Conservation (phyloP, 2,113 vertebrate genomes). For the Arothron firmamentum region DNA sequence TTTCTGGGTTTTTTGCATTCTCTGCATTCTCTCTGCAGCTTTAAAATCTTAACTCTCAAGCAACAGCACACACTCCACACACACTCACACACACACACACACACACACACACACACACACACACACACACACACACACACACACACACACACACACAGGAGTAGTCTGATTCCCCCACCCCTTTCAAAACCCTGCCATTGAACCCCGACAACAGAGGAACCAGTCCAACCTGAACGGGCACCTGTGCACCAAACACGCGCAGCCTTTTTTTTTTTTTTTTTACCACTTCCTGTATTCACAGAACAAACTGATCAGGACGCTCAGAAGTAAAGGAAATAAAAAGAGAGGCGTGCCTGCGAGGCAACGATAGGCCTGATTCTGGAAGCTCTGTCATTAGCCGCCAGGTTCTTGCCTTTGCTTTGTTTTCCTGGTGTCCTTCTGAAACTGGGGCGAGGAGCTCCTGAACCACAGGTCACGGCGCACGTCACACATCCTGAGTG, state of each 20-base stretch:
- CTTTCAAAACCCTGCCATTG: slow-evolving; percentile 4
- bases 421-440: not conserved
- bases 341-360: not conserved
- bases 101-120: slow-evolving; percentile 3
- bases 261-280: too few relatives aligned
- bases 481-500: slow-evolving; percentile 31
- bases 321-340: not conserved
- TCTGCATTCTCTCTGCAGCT: slow-evolving; percentile 3
- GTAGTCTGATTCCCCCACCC: slow-evolving; percentile 20
- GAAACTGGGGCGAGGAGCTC: not conserved
- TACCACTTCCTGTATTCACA: slow-evolving; percentile 38
- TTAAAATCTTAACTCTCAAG: not conserved
- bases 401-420: not conserved
- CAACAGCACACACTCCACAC: too few relatives aligned
- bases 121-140: not conserved
- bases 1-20: not conserved
- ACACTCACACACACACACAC: too few relatives aligned
- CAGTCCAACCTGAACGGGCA: slow-evolving; percentile 58
- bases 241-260: slow-evolving; percentile 35
- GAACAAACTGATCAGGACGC: slow-evolving; percentile 35
- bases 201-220: slow-evolving; percentile 53
- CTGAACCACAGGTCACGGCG: slow-evolving; percentile 6
- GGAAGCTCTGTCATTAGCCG: not conserved
- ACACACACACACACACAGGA: slow-evolving; percentile 10
- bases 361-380: not conserved